A percentile compares a stretch with the other conserved stretches of the same genome.
Evolutionary conservation across 2,888 invertebrate species (phyloP).

Genomic region (Encarsia formosa): DNA sequence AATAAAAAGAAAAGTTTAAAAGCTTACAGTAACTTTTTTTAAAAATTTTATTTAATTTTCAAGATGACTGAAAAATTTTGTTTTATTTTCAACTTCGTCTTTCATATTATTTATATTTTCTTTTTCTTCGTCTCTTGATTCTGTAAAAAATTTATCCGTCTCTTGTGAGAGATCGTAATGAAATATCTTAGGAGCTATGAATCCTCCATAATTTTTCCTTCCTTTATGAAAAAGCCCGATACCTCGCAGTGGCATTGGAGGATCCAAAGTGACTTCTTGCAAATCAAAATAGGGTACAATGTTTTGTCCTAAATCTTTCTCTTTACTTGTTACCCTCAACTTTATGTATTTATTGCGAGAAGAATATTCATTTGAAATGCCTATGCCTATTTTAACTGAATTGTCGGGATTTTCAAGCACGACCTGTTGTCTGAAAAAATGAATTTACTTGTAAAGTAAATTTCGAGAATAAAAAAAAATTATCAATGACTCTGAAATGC

Average conservation of each 20-base stretch:
- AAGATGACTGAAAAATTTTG: not conserved
- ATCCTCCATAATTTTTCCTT: not conserved
- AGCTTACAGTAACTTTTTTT: not conserved
- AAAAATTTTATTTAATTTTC: not conserved
- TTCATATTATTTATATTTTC: no score
- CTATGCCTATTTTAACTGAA: not conserved
- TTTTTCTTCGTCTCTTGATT: not conserved
- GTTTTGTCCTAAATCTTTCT: not conserved
- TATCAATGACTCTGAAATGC: no score
- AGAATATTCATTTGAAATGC: not conserved
- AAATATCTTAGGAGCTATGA: not conserved
- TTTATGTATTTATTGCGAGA: not conserved
- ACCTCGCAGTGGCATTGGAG: not conserved
- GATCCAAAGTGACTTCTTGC: not conserved
- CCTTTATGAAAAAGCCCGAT: not conserved
- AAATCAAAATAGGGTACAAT: not conserved
- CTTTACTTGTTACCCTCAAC: not conserved
- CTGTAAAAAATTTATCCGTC: not conserved
- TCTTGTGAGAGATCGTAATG: not conserved
- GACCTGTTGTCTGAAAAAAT: not conserved
- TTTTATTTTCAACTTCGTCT: not conserved
- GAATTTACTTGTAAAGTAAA: no score
- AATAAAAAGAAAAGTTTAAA: no score
- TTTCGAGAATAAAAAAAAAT: no score
- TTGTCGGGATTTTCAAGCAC: not conserved